These are phyloP conservation scores for Ceratotherium simum DNA, from an alignment of 2,113 vertebrate species.

Conservation along the genomic window DNA sequence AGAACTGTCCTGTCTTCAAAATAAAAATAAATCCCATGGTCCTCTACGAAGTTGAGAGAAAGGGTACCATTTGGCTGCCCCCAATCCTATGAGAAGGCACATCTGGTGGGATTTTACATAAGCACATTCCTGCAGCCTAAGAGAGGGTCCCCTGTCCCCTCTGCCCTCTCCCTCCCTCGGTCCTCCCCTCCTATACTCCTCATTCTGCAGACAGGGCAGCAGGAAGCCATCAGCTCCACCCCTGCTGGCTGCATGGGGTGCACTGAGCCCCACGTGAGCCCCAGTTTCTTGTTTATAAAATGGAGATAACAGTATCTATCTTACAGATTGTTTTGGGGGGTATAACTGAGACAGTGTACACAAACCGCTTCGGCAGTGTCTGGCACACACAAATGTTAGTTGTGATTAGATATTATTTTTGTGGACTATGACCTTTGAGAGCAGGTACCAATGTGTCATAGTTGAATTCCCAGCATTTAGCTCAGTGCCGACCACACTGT, in stretches of 20 bases:
- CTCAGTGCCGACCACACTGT: background rate
- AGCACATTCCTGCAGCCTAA: background rate
- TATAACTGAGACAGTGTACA: background rate
- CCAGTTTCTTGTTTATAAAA: background rate
- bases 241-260: background rate
- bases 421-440: background rate
- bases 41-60: background rate
- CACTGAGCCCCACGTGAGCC: no score
- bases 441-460: background rate
- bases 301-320: background rate
- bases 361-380: background rate
- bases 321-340: background rate
- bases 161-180: background rate
- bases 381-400: background rate
- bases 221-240: background rate
- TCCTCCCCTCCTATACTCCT: no score
- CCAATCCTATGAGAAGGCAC: background rate
- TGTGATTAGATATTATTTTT: background rate
- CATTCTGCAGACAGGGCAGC: background rate
- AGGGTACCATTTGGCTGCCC: background rate
- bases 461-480: background rate
- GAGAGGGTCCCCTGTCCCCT: background rate
- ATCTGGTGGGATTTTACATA: background rate
- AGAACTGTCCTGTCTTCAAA: constrained; percentile 3
- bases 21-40: constrained; percentile 39